Evolutionary conservation across 2,113 vertebrate genomes (phyloP), one percentile per base, ranked within the genome.

Genomic region (Pan paniscus): DNA sequence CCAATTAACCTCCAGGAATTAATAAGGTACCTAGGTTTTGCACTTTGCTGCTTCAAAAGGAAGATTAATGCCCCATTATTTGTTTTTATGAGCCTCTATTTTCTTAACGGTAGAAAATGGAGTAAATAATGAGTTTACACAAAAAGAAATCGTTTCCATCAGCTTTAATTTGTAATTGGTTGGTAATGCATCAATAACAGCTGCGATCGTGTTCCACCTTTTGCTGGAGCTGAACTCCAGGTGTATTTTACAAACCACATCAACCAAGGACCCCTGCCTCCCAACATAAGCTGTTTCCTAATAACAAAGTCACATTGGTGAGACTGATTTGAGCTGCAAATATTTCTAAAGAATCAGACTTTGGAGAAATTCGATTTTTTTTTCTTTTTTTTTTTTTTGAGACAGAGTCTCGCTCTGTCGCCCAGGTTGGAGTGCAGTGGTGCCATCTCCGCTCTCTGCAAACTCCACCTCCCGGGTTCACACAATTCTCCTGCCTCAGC

Each of bases 361-460:
- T 82, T 32, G 67, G 40, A 32, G 10, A 57, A 92, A 86, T 81
- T 61, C 4, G 25, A 27, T 5, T 61, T 61, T 59, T 59, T 25
- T 61, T 25, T 59, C 40, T 1, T 61, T 61, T 59, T 25, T 61
- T 25, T 61, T 61, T 27, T 61, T 27, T 25, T 12, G 25, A 61
- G 25, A 61, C 0, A 2, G 59, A 61, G 11, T 61, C 27, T 61
- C 0, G 11, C 59, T 61, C 59, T 61, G 25, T 30, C 5, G 5
- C 59, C 25, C 59, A 61, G 12, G 25, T 25, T 61, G 11, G 59
- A 61, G 25, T 12, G 25, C 25, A 30, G 5, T 61, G 25, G 59
- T 0, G 5, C 0, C 0, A 61, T 61, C 2, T 61, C 11, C 4
- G 11, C 59, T 61, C 59, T 27, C 59, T 61, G 59, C 59, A 61